Evolutionary conservation across 2,113 vertebrate species (phyloP), one percentile per base, ranked within the genome.

Genomic region (Phrynocephalus versicolor): DNA sequence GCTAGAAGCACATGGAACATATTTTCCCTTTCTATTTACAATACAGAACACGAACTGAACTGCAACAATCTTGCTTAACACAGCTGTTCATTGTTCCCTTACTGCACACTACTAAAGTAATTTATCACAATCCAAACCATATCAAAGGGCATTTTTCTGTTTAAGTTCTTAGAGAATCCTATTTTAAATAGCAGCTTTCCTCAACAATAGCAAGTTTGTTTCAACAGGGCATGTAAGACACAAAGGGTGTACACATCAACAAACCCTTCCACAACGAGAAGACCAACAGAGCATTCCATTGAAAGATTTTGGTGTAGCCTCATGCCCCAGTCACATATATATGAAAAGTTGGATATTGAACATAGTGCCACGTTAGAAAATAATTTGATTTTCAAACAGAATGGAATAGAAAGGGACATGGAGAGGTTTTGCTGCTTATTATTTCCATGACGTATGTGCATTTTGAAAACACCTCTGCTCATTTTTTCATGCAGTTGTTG

Each of bases 11-110:
- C 10, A 37, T 55, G 23, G 69, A 64, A 2, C 9, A 80, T 74
- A 74, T 73, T 88, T 90, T 72, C 18, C n/a, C 13, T 83, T 12
- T 33, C 73, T 88, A 35, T 93, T 92, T 90, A 76, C 86, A 92
- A 84, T 62, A 81, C 67, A 62, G 0, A 37, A 87, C 89, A 69
- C 33, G 33, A 88, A 81, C 57, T 25, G 89, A 79, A 51, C 72
- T 88, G 65, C 10, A 65, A 27, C 21, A 65, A 81, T 67, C 35
- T 39, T 37, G 35, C 27, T 82, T 71, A 84, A 87, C 33, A 85
- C 82, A 91, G n/a, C 88, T 87, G 33, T 62, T 83, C 65, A 41
- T 82, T 87, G 71, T 93, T 88, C 70, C 30, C 10, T 15, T 87
- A 37, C 80, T 90, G 87, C 41, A 79, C 27, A 4, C 15, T n/a